phyloP scores from a whole-genome alignment of 2,888 invertebrate genomes.

The Polyploca ridens region DNA sequence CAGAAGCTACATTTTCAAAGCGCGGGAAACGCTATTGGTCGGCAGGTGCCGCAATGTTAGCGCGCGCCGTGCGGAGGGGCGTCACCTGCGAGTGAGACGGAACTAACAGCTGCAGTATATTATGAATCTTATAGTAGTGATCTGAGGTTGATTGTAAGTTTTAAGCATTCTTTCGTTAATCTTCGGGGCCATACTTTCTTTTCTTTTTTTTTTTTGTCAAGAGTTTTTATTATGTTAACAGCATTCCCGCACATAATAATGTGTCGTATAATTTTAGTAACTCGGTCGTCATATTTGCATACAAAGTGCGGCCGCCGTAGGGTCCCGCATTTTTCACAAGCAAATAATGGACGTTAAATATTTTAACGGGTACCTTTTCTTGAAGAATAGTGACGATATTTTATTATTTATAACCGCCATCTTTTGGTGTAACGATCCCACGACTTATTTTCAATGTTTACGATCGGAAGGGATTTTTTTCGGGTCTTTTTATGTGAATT shows the following conservation, averaged over 20 bases:
- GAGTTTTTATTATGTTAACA: no score
- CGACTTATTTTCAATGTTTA: conserved; percentile 29
- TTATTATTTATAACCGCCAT: conserved; percentile 57
- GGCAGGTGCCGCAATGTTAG: no score
- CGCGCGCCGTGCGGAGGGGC: no score
- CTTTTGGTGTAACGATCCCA: conserved; percentile 34
- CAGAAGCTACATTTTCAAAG: no score
- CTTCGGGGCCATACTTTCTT: neutral
- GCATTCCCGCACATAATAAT: conserved; percentile 12
- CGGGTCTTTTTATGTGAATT: neutral
- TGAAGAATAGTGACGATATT: conserved; percentile 61
- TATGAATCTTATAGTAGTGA: no score
- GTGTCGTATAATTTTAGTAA: conserved; percentile 29
- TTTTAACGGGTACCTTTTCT: conserved; percentile 61
- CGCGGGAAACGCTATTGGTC: no score
- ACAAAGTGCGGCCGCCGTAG: conserved; percentile 64
- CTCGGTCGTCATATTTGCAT: conserved; percentile 60
- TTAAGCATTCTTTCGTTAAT: no score
- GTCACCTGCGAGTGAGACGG: no score
- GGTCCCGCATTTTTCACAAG: conserved; percentile 63
- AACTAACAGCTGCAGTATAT: no score
- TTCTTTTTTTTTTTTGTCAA: neutral
- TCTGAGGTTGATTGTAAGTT: no score
- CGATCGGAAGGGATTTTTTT: conserved; percentile 3
- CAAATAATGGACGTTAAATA: conserved; percentile 66